Base-by-base conservation (phyloP, 2,113 vertebrate genomes). In the Anoplopoma fimbria region DNA sequence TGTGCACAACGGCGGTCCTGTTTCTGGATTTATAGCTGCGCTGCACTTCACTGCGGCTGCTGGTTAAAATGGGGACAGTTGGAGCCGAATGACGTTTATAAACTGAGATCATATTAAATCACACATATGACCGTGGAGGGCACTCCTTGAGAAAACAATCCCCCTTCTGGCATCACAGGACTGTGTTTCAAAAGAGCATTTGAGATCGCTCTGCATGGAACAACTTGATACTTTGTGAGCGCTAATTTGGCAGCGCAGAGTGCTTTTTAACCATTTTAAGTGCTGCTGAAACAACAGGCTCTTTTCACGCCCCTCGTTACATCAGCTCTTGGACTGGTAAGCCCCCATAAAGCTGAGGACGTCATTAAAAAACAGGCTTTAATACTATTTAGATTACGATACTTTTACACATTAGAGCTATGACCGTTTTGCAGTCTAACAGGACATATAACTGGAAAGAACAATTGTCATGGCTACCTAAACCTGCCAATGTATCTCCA, bases 321-420 rank as follows among this genome's bases (percentile, higher is more conserved):
- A 89, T 92, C 84, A 92, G 88, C 77, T 47, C 70, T 82, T 85
- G 81, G 83, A 85, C 84, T 65, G 38, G 69, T 89, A 88, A 93
- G 82, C 75, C 73, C 49, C 51, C 62, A 61, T 82, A 81, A 91
- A 91, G 81, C 90, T 29, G 42, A 77, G 76, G 55, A 86, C 40
- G 73, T 83, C 82, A 87, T 86, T 89, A 85, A 87, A 88, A 29
- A 81, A 77, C 38, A 67, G 79, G 89, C 84, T 89, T 89, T 80
- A 13, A 75, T 87, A 82, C 68, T 49, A 67, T 81, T 80, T 63
- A 61, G 55, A 90, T 74, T 87, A 82, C 45, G 15, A 60, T 71
- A 71, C 68, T 80, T n/a, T 81, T 79, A 45, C 34, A 64, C 69
- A 80, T 69, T 25, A 70, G 23, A 81, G 40, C 72, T 36, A 61